Evolutionary conservation across 2,888 invertebrate species (phyloP), one percentile per base, ranked within the genome.

Genomic region (Trachelus stipa): DNA sequence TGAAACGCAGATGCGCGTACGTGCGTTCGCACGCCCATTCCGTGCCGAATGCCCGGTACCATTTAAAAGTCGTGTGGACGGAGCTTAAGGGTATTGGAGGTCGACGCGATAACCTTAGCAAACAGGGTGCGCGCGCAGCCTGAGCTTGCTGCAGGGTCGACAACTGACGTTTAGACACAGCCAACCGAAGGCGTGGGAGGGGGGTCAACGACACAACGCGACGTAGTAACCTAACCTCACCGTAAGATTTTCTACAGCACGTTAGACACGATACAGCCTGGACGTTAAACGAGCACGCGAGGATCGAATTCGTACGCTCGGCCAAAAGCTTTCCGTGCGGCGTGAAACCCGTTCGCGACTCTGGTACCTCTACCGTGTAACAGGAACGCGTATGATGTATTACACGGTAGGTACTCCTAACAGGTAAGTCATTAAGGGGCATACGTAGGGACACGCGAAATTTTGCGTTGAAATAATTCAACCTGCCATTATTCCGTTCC

Each of bases 41-140:
- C 9, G 23, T 23, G 40, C 6, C 6, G 6, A 6, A 23, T 40
- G 6, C 40, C 23, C 9, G 34, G 34, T 34, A 34, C 11, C 0
- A 11, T 34, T 11, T 23, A 2, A 1, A 15, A 56, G 9, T 2
- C 0, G 23, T 23, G 56, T 23, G 23, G 23, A 56, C 56, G 23
- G 56, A 6, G 9, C 2, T 23, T 56, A 56, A 23, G 9, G 9
- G 69, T 30, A 82, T 83, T 86, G 82, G 86, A 86, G 86, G 86
- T 85, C 86, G 84, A 81, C 81, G 81, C 76, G 85, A 86, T 86
- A 86, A 86, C 86, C 86, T 86, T 85, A 83, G 83, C 83, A 83
- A 86, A 86, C 84, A 81, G 83, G 83, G 75, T 73, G 33, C 76
- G 83, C 82, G 76, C 69, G 33, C 76, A 78, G 79, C 77, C 69